A percentile compares a stretch with the other conserved stretches of the same genome.
Conservation (phyloP, 2,113 vertebrate genomes). For the Cyphomyrus discorhynchus region DNA sequence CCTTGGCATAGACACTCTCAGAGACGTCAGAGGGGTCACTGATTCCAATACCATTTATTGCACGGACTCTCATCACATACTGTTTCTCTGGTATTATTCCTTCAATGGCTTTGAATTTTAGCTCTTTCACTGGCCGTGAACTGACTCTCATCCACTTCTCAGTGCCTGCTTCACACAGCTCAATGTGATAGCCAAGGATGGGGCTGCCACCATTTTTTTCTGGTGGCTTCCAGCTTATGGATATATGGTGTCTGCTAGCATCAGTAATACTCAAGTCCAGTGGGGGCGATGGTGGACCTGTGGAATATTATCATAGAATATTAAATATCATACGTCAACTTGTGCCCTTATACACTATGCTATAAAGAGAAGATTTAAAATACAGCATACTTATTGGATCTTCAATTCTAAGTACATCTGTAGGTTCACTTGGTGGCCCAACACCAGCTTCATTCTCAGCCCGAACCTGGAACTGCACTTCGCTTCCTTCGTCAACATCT, state of each 20-base stretch:
- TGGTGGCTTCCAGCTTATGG: slow-evolving; percentile 87
- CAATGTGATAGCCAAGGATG: slow-evolving; percentile 88
- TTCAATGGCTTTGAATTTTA: slow-evolving; percentile 83
- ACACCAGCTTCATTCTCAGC: slow-evolving; percentile 96
- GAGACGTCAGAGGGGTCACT: slow-evolving; percentile 91
- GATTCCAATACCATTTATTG: slow-evolving; percentile 84
- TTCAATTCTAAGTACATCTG: slow-evolving; percentile 79
- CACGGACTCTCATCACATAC: slow-evolving; percentile 85
- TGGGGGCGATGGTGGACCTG: slow-evolving; percentile 86
- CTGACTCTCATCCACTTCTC: slow-evolving; percentile 96
- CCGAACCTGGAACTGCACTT: slow-evolving; percentile 96
- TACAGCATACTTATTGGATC: slow-evolving; percentile 77
- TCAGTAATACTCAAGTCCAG: slow-evolving; percentile 79
- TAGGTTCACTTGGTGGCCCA: slow-evolving; percentile 92
- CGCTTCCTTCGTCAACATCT: slow-evolving; percentile 91
- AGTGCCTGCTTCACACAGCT: slow-evolving; percentile 86
- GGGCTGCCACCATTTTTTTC: slow-evolving; percentile 87
- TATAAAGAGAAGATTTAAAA: not conserved
- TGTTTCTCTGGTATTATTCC: slow-evolving; percentile 92
- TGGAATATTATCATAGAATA: not conserved
- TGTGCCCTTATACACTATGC: not conserved
- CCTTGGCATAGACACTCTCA: slow-evolving; percentile 88
- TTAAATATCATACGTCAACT: not conserved
- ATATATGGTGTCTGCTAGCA: slow-evolving; percentile 84
- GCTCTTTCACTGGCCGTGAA: slow-evolving; percentile 85